Base-by-base conservation (phyloP, 2,888 invertebrate genomes). In the Linyphia triangularis region DNA sequence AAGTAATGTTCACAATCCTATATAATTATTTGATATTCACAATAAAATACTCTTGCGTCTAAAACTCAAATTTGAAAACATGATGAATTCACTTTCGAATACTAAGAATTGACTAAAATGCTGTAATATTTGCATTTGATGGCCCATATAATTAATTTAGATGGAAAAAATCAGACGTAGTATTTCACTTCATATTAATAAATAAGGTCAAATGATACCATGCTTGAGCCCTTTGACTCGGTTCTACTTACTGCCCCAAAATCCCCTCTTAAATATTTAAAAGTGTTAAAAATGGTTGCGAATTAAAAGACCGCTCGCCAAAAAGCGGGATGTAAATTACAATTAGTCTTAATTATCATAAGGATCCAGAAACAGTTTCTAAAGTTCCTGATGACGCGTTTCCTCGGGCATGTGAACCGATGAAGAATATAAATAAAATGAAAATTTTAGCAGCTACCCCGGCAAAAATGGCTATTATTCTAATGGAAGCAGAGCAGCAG, bases 321-420 rank as follows among this genome's bases (percentile, higher is more conserved):
- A 22, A 65, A 57, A 26, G 67, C 33, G 67, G 81, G 73, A 63
- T 33, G 57, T 33, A 86, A 86, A 75, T 57, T 81, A 69, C 86
- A 81, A 86, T 86, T 86, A 86, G 75, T 86, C 86, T 86, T 81
- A 86, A 81, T 86, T 86, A 86, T 86, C 81, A 73, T 86, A 86
- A 86, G 81, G 79, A 81, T 65, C 28, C 70, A 86, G 73, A 75
- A 51, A 63, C 67, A n/a, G 67, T 59, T 79, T 85, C 72, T 79
- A 78, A 85, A 77, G 77, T 40, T 57, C 37, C 19, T 26, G 5
- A 37, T 30, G 26, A 70, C n/a, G 61, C 16, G 10, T 30, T 24
- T 30, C 37, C 24, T 28, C 37, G 26, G 81, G 57, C 57, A 57
- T 28, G 5, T 30, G 43, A 26, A 28, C 13, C 51, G 59, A 69